Base-by-base conservation (phyloP, 2,797 vertebrate genomes). In the Lutjanus campechanus region DNA sequence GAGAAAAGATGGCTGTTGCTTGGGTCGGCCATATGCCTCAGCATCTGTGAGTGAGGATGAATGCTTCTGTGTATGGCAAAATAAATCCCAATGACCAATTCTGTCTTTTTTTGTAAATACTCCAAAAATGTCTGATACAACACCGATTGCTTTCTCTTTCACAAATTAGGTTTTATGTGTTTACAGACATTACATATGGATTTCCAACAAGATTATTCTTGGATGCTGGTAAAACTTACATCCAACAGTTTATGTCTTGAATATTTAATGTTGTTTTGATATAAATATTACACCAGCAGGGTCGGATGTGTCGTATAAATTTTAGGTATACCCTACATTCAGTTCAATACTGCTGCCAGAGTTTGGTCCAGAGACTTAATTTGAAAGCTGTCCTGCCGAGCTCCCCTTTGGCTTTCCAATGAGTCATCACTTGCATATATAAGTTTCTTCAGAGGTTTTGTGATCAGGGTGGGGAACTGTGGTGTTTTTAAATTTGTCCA, bases 21-120 rank as follows among this genome's bases (percentile, higher is more conserved):
- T 47, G 51, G 62, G 72, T 85, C 44, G 41, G 67, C 89, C 89
- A 88, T 92, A 91, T 92, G 85, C 88, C 82, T 85, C 69, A 17
- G 87, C 90, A 86, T 87, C 85, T 91, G 88, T 69, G 76, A 73
- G 44, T 4, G 51, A 76, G 69, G 77, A 81, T 69, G 50, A 62
- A 82, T 60, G 73, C 66, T 62, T 80, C 64, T 53, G 60, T 79
- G 69, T 76, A 76, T 51, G 19, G 81, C 60, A 79, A 79, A 89
- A 86, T 76, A 78, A 82, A 84, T 82, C 62, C 64, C n/a, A 71
- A 41, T 72, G 65, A 81, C 78, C 68, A 70, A 65, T 54, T 69
- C 44, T 77, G 12, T 66, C 12, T n/a, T 53, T n/a, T 53, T 11
- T 55, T 86, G 29, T 68, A 84, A 82, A 87, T 49, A 79, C 68